These are phyloP conservation scores for Halocynthia aurantium DNA, from an alignment of 23 tunicate genomes.

Conservation along the genomic window DNA sequence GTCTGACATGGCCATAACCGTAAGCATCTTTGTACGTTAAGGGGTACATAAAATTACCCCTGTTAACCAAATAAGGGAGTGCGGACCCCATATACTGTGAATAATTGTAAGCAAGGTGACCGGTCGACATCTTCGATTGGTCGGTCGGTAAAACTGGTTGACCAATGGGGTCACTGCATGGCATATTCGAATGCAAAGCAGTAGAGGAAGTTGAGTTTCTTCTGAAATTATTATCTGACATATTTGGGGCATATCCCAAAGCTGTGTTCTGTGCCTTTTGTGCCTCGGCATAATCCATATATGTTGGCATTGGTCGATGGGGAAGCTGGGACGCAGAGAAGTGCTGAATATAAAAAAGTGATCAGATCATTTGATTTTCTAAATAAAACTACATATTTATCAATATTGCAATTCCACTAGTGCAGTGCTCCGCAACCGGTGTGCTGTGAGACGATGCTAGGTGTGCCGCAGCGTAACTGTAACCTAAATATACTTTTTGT, in stretches of 20 bases:
- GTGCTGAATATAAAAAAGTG: not conserved
- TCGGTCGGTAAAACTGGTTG: not conserved
- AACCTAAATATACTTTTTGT: too few species aligned
- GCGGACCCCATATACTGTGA: not conserved
- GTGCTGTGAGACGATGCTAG: too few species aligned
- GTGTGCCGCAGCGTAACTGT: too few species aligned
- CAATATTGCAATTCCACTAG: too few species aligned
- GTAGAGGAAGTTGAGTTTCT: not conserved
- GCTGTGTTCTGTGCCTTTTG: not conserved
- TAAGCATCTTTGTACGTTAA: not conserved
- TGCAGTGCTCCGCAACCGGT: too few species aligned
- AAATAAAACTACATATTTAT: not conserved
- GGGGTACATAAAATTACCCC: not conserved
- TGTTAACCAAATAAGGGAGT: not conserved
- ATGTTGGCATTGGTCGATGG: slow-evolving; percentile 3
- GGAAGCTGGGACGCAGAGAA: not conserved
- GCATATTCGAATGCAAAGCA: not conserved
- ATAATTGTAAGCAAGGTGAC: not conserved
- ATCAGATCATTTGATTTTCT: not conserved
- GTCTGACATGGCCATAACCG: not conserved
- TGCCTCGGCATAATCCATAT: not conserved
- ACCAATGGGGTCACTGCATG: not conserved
- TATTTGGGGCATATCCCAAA: too few species aligned
- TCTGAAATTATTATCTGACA: not conserved
- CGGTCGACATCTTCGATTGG: not conserved